Evolutionary conservation across 2,797 vertebrate genomes (phyloP).

Genomic region (Gastrophryne carolinensis): DNA sequence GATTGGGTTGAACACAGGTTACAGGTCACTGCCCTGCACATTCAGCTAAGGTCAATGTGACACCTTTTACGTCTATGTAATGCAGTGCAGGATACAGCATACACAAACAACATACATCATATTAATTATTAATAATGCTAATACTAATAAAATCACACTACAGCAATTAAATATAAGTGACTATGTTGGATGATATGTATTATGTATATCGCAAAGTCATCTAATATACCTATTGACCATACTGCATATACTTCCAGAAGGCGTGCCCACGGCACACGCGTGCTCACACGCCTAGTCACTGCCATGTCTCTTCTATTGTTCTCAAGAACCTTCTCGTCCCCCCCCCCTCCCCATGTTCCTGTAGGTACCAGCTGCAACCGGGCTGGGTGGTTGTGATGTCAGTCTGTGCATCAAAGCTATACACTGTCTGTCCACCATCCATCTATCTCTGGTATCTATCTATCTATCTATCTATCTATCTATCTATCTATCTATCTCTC

Average conservation of each 20-base stretch:
- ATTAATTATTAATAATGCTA: neutral
- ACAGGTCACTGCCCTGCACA: too few relatives aligned
- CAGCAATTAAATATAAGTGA: neutral
- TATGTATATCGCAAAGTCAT: neutral
- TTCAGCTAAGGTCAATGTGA: too few relatives aligned
- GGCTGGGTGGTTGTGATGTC: conserved; percentile 20
- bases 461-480: conserved; percentile 11
- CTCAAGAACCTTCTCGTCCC: conserved; percentile 45
- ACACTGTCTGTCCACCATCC: neutral
- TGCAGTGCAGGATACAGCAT: neutral
- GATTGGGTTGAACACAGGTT: too few relatives aligned
- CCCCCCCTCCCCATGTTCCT: conserved; percentile 13
- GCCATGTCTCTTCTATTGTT: conserved; percentile 51
- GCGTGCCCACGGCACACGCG: conserved; percentile 5
- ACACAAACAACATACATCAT: neutral
- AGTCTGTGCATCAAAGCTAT: neutral
- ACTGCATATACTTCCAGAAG: neutral
- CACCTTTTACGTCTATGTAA: too few relatives aligned
- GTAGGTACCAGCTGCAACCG: conserved; percentile 39
- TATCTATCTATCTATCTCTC: conserved; percentile 6
- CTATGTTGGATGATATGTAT: neutral
- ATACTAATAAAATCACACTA: neutral
- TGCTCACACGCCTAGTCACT: conserved; percentile 34
- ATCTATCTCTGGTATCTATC: neutral
- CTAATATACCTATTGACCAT: neutral